These are phyloP conservation scores for Trachymyrmex septentrionalis DNA, from an alignment of 1,140 invertebrate genomes.

Conservation along the genomic window DNA sequence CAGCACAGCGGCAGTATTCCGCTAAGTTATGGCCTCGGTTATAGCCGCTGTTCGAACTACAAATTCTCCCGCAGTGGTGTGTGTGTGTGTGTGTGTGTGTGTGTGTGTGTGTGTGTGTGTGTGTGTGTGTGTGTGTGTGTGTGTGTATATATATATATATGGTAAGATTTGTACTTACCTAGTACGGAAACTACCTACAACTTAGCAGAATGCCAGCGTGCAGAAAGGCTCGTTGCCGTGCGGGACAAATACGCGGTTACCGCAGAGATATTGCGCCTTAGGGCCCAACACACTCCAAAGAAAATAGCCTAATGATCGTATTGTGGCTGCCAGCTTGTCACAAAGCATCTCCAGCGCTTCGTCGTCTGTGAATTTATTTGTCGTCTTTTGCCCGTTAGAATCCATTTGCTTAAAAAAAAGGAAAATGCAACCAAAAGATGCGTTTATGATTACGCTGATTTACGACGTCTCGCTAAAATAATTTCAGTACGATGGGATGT, in stretches of 20 bases:
- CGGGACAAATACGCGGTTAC: slow-evolving; percentile 76
- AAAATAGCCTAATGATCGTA: slow-evolving; percentile 77
- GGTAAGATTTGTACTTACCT: slow-evolving; percentile 79
- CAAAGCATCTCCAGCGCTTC: slow-evolving; percentile 49
- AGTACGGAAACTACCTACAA: slow-evolving; percentile 76
- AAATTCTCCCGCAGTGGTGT: slow-evolving; percentile 74
- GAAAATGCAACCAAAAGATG: slow-evolving; percentile 62
- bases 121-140: too few species aligned
- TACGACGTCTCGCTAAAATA: neutral
- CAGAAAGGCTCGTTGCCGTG: slow-evolving; percentile 77
- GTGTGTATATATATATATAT: slow-evolving; percentile 63
- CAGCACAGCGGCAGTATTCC: slow-evolving; percentile 65
- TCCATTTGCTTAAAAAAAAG: neutral
- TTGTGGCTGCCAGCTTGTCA: slow-evolving; percentile 70
- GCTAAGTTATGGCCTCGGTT: slow-evolving; percentile 79
- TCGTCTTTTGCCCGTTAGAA: slow-evolving; percentile 10
- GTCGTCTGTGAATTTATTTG: slow-evolving; percentile 61
- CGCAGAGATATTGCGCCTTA: slow-evolving; percentile 71
- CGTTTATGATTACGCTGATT: slow-evolving; percentile 23
- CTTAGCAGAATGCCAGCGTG: slow-evolving; percentile 73
- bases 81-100: too few species aligned
- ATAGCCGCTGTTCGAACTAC: slow-evolving; percentile 78
- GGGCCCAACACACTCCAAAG: slow-evolving; percentile 63
- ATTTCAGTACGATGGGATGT: neutral
- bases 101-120: too few species aligned